Evolutionary conservation across 1,140 invertebrate genomes (phyloP).

Genomic region (Anastatus disparis): DNA sequence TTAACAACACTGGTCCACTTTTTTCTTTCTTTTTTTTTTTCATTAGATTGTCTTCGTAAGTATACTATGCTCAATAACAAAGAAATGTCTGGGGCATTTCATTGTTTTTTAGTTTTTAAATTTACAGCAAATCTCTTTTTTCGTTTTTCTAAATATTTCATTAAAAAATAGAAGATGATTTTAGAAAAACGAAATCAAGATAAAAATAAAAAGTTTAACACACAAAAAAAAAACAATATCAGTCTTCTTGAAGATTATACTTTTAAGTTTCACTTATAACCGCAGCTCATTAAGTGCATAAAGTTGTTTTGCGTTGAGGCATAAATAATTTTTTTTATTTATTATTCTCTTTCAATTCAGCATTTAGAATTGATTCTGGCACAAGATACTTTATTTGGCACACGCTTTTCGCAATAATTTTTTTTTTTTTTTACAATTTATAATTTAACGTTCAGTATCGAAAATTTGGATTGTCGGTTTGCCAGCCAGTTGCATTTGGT

Average conservation of each 20-base stretch:
- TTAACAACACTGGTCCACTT: slow-evolving; percentile 41
- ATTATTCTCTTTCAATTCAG: background rate
- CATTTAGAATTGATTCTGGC: slow-evolving; percentile 32
- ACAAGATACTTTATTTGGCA: slow-evolving; percentile 26
- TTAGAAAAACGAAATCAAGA: background rate
- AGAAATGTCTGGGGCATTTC: background rate
- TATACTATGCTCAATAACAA: slow-evolving; percentile 10
- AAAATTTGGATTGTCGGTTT: slow-evolving; percentile 77
- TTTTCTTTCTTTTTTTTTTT: slow-evolving; percentile 1
- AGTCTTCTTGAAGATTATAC: slow-evolving; percentile 32
- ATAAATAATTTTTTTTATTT: slow-evolving; percentile 1
- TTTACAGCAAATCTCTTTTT: background rate
- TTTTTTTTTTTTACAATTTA: no score
- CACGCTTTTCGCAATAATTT: no score
- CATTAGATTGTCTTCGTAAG: no score
- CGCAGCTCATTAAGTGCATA: background rate
- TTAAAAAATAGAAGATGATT: background rate
- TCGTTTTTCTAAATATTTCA: background rate
- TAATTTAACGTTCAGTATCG: slow-evolving; percentile 50
- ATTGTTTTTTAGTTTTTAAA: background rate
- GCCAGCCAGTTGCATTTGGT: slow-evolving; percentile 79
- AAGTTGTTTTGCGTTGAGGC: background rate
- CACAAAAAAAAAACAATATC: background rate
- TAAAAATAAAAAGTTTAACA: background rate
- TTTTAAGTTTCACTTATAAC: slow-evolving; percentile 5